Evolutionary conservation across 2,113 vertebrate species (phyloP).

Genomic region (Pholis gunnellus): DNA sequence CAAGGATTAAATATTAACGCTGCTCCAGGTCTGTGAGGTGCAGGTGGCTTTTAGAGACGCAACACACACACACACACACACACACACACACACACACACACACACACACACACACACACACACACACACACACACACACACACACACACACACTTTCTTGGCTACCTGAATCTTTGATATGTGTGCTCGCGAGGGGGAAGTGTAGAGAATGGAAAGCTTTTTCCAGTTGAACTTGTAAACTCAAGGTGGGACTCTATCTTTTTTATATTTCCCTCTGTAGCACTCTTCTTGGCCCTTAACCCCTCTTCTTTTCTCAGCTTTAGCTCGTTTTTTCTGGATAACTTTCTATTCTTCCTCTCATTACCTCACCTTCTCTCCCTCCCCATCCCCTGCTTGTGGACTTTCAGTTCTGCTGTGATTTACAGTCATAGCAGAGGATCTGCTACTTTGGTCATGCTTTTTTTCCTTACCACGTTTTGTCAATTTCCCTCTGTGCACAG

Average conservation of each 20-base stretch:
- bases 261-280: constrained; percentile 3
- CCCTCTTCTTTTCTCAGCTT: constrained; percentile 8
- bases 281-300: neutral
- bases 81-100: too few relatives aligned
- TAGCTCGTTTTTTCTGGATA: neutral
- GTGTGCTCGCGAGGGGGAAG: constrained; percentile 3
- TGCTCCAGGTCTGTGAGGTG: constrained; percentile 4
- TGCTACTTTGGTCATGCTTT: constrained; percentile 63
- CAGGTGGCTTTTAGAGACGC: constrained; percentile 37
- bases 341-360: neutral
- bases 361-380: neutral
- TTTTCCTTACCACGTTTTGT: constrained; percentile 56
- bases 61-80: too few relatives aligned
- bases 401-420: constrained; percentile 56
- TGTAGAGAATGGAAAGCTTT: constrained; percentile 27
- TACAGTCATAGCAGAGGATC: constrained; percentile 54
- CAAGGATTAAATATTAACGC: constrained; percentile 32
- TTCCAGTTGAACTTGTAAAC: constrained; percentile 64
- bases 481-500: constrained; percentile 45
- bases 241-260: neutral
- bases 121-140: neutral
- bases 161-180: constrained; percentile 44
- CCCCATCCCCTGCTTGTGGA: neutral
- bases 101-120: too few relatives aligned
- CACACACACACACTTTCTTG: neutral